Evolutionary conservation across 2,113 vertebrate genomes (phyloP).

Genomic region (Helogale parvula): DNA sequence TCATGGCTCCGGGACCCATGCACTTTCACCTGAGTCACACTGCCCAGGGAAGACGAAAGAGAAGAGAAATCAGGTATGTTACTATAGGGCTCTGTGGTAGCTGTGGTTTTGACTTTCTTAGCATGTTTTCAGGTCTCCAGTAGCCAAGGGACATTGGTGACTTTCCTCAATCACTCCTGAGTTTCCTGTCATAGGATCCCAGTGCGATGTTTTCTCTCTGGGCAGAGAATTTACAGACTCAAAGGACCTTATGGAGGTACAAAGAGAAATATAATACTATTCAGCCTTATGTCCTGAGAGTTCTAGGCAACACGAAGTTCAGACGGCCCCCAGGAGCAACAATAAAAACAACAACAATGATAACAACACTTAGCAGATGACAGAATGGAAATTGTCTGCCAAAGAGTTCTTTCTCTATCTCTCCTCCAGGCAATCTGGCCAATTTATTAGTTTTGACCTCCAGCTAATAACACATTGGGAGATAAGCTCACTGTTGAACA

Average conservation of each 20-base stretch:
- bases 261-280: background rate
- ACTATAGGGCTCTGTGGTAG: background rate
- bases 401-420: background rate
- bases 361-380: background rate
- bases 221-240: background rate
- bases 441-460: constrained; percentile 56
- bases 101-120: background rate
- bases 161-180: background rate
- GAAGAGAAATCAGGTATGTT: background rate
- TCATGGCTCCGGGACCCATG: background rate
- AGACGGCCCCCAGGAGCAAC: background rate
- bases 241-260: background rate
- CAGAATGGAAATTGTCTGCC: constrained; percentile 12
- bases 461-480: constrained; percentile 44
- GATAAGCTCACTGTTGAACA: constrained; percentile 40
- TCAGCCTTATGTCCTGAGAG: background rate
- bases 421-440: background rate
- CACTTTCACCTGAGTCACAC: background rate
- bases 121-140: background rate
- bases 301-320: background rate
- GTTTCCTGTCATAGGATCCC: background rate
- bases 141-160: background rate
- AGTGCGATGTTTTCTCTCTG: background rate
- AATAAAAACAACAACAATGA: background rate
- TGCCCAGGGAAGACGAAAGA: background rate